These are phyloP conservation scores for Calliopum simillimum DNA, from an alignment of 2,888 invertebrate genomes.

Conservation along the genomic window DNA sequence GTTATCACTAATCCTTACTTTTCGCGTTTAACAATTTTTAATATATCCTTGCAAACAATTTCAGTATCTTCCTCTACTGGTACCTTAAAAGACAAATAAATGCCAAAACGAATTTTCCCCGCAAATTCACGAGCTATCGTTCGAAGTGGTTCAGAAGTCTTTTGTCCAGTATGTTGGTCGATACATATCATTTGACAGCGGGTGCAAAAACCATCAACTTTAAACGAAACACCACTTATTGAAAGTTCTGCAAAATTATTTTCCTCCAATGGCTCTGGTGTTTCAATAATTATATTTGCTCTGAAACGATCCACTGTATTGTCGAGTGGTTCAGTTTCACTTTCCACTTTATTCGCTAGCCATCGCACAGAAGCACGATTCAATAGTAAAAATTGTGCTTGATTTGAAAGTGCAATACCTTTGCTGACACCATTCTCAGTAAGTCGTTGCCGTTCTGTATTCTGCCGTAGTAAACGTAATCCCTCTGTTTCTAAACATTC, in stretches of 20 bases:
- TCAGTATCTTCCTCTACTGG: conserved; percentile 29
- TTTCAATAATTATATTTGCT: conserved; percentile 88
- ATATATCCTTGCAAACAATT: conserved; percentile 48
- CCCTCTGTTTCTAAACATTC: conserved; percentile 77
- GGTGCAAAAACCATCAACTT: conserved; percentile 85
- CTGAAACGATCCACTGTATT: conserved; percentile 84
- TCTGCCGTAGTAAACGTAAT: conserved; percentile 76
- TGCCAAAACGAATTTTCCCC: conserved; percentile 85
- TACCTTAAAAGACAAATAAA: conserved; percentile 72
- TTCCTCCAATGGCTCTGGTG: conserved; percentile 81
- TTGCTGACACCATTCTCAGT: conserved; percentile 49
- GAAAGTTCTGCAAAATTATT: conserved; percentile 75
- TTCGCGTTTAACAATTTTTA: conserved; percentile 42
- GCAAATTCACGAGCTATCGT: conserved; percentile 79
- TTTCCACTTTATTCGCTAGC: conserved; percentile 74
- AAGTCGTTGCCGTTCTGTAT: conserved; percentile 59
- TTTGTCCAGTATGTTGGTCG: conserved; percentile 85
- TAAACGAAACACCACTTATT: conserved; percentile 72
- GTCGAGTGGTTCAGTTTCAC: conserved; percentile 69
- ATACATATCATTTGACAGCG: conserved; percentile 97
- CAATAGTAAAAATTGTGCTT: conserved; percentile 87
- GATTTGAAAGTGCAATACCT: conserved; percentile 78
- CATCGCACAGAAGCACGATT: conserved; percentile 82
- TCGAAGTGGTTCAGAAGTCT: conserved; percentile 81
- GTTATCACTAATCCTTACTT: not conserved